A percentile compares a stretch with the other conserved stretches of the same genome.
Evolutionary conservation across 2,797 vertebrate genomes (phyloP).

Genomic region (Sebastolobus alascanus): DNA sequence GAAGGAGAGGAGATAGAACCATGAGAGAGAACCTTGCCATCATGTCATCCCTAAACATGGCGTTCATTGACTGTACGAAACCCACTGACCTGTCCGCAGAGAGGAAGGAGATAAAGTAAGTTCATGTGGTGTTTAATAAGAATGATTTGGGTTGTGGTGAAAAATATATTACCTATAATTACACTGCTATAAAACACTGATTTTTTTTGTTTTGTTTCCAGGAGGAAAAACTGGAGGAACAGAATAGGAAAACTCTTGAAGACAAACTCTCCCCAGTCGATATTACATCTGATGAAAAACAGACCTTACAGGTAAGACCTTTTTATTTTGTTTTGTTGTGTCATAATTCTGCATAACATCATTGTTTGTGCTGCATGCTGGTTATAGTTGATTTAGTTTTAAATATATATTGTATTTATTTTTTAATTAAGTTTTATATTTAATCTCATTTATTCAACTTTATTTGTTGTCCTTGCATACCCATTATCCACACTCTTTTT

Average conservation of each 20-base stretch:
- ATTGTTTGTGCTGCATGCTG: neutral
- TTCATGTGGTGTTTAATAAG: neutral
- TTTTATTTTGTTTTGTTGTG: neutral
- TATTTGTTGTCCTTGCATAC: neutral
- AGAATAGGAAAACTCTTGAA: conserved; percentile 75
- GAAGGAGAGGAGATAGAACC: conserved; percentile 45
- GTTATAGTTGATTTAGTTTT: neutral
- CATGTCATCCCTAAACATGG: conserved; percentile 55
- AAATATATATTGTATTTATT: neutral
- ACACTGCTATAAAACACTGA: neutral
- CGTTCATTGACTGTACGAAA: conserved; percentile 49
- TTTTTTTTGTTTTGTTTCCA: conserved; percentile 31
- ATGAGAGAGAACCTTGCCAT: conserved; percentile 61
- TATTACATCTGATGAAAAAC: conserved; percentile 33
- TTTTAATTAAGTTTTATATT: neutral
- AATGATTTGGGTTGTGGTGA: neutral
- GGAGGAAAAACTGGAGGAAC: conserved; percentile 81
- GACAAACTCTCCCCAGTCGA: conserved; percentile 48
- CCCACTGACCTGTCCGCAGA: conserved; percentile 51
- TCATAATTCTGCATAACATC: neutral
- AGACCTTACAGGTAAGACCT: conserved; percentile 70
- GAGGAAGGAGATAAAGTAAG: conserved; percentile 71
- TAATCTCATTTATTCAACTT: neutral
- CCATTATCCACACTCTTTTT: neutral
- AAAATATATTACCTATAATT: neutral